Evolutionary conservation across 2,888 invertebrate genomes (phyloP), one percentile per base, ranked within the genome.

Genomic region (Isotomurus palustris): DNA sequence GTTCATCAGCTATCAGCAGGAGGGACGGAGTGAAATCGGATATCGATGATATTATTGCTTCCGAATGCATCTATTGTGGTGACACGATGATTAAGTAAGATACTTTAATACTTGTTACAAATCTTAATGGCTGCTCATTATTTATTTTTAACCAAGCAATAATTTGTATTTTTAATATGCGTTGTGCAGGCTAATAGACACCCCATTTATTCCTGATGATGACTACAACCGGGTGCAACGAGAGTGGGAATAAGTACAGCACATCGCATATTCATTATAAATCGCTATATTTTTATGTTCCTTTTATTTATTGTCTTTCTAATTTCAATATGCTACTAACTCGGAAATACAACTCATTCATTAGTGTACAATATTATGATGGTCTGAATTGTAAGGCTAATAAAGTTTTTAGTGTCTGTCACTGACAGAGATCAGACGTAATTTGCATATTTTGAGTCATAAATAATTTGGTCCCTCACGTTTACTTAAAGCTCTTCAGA

Each of bases 51-150:
- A 83, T 95, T 2, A 80, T 95, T 1, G 94, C 94, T 1, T 83
- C 85, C 0, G 94, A 96, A 76, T 96, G 96, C 75, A 79, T 92
- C 4, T 92, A 87, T 77, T 96, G 96, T 74, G 94, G 96, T 2
- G 88, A 93, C 68, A 81, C 85, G 71, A 91, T 94, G 86, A 92
- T 95, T 72, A 80, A 80, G 82, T 83, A 72, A 73, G 76, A 73
- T 12, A 19, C n/a, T 10, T 28, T 27, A 4, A 47, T 27, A n/a
- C 24, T 47, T 10, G 24, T 36, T 17, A 32, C 21, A 38, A 41
- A 43, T 32, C 41, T 14, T 52, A 28, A 12, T n/a, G 17, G 29
- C 53, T 44, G 12, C 27, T 22, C 29, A 14, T 43, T 22, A n/a
- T 21, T 35, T n/a, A 19, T 44, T 59, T 22, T 29, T n/a, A n/a